Conservation (phyloP, 2,888 invertebrate genomes). For the Cybosia mesomella region DNA sequence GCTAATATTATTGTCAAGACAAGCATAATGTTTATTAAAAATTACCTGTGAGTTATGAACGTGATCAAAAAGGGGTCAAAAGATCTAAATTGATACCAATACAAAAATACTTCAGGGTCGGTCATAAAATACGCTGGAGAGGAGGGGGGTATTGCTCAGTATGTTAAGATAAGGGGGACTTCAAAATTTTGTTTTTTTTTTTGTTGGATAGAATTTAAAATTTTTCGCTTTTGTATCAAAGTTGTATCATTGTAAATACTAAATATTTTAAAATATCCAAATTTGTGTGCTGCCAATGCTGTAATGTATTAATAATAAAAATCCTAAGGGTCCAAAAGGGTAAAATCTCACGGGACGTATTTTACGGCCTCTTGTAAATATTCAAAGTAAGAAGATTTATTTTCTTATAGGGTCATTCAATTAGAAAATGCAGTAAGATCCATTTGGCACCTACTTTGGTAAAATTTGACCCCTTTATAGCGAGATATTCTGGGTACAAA, state of each 20-base stretch:
- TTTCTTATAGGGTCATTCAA: background rate
- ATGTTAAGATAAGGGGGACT: too few relatives aligned
- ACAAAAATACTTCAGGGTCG: background rate
- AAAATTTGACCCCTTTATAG: conserved; percentile 15
- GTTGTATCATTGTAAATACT: too few relatives aligned
- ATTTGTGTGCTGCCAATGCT: too few relatives aligned
- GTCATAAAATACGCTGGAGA: background rate
- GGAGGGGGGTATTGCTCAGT: too few relatives aligned
- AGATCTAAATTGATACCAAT: background rate
- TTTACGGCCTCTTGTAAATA: background rate
- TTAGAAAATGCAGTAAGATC: conserved; percentile 1
- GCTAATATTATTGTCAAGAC: conserved; percentile 22
- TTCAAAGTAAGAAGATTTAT: background rate
- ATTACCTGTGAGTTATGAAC: conserved; percentile 41
- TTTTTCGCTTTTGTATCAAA: too few relatives aligned
- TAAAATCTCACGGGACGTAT: too few relatives aligned
- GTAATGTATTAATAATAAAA: too few relatives aligned
- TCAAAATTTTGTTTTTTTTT: too few relatives aligned
- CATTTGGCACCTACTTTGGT: conserved; percentile 8
- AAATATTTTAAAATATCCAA: too few relatives aligned
- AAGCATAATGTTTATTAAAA: conserved; percentile 35
- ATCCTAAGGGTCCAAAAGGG: too few relatives aligned
- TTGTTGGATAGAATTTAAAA: too few relatives aligned
- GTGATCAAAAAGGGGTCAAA: conserved; percentile 5
- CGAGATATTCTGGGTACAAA: conserved; percentile 6